A percentile compares a stretch with the other conserved stretches of the same genome.
Evolutionary conservation across 2,888 invertebrate species (phyloP).

Genomic region (Automeris io): DNA sequence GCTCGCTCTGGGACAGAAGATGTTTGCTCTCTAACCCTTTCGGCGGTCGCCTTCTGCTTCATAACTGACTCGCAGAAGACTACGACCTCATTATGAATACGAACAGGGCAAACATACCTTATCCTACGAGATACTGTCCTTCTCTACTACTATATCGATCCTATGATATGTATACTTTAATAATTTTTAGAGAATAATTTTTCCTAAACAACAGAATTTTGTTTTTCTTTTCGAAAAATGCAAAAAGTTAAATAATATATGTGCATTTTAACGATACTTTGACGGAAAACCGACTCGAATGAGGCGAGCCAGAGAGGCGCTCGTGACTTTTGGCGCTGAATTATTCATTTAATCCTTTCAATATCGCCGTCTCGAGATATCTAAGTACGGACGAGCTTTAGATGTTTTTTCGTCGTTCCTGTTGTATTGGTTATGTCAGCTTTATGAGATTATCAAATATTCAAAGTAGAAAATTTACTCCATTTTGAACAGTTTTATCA

Average conservation of each 20-base stretch:
- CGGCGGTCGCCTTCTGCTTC: too few relatives aligned
- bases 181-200: not conserved
- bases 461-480: not conserved
- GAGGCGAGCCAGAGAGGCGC: slow-evolving; percentile 40
- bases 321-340: slow-evolving; percentile 54
- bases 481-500: too few relatives aligned
- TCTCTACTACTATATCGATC: not conserved
- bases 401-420: slow-evolving; percentile 32
- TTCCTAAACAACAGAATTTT: slow-evolving; percentile 11
- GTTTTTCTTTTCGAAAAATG: slow-evolving; percentile 25
- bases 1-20: too few relatives aligned
- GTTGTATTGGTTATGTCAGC: slow-evolving; percentile 29
- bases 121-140: not conserved
- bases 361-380: slow-evolving; percentile 47
- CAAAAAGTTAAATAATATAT: slow-evolving; percentile 47
- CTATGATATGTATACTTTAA: not conserved
- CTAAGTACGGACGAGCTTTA: slow-evolving; percentile 31
- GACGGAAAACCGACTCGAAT: slow-evolving; percentile 42
- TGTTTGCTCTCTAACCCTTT: too few relatives aligned
- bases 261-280: slow-evolving; percentile 55
- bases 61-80: too few relatives aligned
- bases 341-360: slow-evolving; percentile 67
- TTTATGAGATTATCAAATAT: not conserved
- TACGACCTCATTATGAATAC: too few relatives aligned
- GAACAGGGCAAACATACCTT: not conserved